These are phyloP conservation scores for Nycticebus coucang DNA, from an alignment of 2,113 vertebrate genomes.

Conservation along the genomic window DNA sequence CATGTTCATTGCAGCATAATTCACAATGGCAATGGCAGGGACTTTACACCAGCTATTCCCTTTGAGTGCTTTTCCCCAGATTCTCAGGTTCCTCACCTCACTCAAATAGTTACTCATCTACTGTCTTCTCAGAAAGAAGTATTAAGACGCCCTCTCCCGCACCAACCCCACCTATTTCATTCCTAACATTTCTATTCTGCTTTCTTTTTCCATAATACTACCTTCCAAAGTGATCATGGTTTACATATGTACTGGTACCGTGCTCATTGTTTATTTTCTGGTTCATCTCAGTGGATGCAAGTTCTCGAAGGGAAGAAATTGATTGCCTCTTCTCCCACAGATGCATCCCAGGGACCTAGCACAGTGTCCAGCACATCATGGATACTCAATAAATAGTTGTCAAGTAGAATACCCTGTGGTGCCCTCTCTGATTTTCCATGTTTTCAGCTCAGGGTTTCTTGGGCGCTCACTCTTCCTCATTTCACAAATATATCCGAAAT, in stretches of 20 bases:
- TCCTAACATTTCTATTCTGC: not conserved
- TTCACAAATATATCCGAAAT: conserved; percentile 14
- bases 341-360: not conserved
- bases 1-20: not conserved
- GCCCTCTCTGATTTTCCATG: not conserved
- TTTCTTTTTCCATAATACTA: rapidly evolving
- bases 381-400: not conserved
- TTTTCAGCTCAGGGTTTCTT: not conserved
- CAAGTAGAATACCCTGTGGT: not conserved
- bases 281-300: not conserved
- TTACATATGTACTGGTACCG: not conserved
- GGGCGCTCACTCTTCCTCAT: not conserved
- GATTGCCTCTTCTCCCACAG: not conserved
- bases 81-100: not conserved
- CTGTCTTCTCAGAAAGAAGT: not conserved
- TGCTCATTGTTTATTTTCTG: not conserved
- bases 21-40: rapidly evolving
- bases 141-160: no score
- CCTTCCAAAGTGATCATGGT: not conserved
- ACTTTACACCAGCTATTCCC: not conserved
- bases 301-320: not conserved
- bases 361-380: not conserved
- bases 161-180: not conserved
- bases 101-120: not conserved
- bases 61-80: not conserved